Evolutionary conservation across 2,113 vertebrate genomes (phyloP), one percentile per base, ranked within the genome.

Genomic region (Platichthys stellatus): DNA sequence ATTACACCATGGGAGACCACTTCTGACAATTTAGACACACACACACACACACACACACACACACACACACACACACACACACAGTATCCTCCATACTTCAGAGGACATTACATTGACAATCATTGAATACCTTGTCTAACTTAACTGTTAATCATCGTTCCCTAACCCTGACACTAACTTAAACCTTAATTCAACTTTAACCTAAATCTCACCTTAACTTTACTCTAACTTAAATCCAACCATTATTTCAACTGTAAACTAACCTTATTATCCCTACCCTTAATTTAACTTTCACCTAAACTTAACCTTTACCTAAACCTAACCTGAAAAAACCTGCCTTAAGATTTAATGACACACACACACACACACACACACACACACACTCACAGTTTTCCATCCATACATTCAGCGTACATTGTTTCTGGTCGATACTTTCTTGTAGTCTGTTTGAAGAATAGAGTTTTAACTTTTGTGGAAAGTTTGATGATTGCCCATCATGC

Each of bases 1-100:
- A 75, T 82, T 77, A 88, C 78, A 82, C 78, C 64, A 85, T 64
- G 57, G 69, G 79, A 90, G 83, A 89, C 88, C 82, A 76, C 78
- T 82, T 81, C 76, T 82, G 77, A 89, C 73, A 83, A 76, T 74
- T 85, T 77, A 62, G 70, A 72, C 49, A 57, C 70, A 71, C 28
- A 35, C 35, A 28, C 35, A 54, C 58, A 35, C 26, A 35, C n/a
- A 63, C 45, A 47, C 45, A 47, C 45, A 47, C 45, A 47, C 45
- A 47, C 14, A 47, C 45, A 47, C 45, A 47, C 45, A 47, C 45
- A 47, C 45, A 15, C 47, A 49, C 15, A 51, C 15, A 51, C 47
- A 51, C 15, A 20, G 47, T 7, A 4, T 17, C 18, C 47, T 51
- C 18, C 47, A 51, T 20, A 51, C 47, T 51, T 47, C 45, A 47